A percentile compares a stretch with the other conserved stretches of the same genome.
Conservation (phyloP, 1,140 invertebrate species). For the Bicyclus anynana region DNA sequence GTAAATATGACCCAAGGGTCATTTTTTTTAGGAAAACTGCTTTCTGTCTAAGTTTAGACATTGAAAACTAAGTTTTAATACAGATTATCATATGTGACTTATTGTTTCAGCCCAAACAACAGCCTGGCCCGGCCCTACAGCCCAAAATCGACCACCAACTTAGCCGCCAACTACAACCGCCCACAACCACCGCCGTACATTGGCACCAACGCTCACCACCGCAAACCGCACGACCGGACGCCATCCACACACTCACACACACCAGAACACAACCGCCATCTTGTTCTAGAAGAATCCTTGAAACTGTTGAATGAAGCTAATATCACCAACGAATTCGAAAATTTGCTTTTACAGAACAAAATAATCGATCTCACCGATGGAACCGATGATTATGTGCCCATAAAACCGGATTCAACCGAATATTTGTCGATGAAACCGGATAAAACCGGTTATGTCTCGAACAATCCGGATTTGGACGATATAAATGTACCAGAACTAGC, state of each 20-base stretch:
- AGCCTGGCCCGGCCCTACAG: conserved; percentile 64
- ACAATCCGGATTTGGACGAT: conserved; percentile 49
- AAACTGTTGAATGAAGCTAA: conserved; percentile 73
- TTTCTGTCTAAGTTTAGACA: too few species aligned
- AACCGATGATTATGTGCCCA: conserved; percentile 56
- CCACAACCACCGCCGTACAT: conserved; percentile 72
- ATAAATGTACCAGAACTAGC: conserved; percentile 54
- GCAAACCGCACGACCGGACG: conserved; percentile 44
- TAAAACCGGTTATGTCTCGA: conserved; percentile 36
- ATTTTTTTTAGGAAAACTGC: too few species aligned
- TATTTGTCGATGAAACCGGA: conserved; percentile 39
- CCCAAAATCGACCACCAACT: conserved; percentile 61
- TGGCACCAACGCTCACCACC: conserved; percentile 55
- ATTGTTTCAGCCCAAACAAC: conserved; percentile 65
- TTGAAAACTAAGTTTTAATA: too few species aligned
- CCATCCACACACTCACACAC: conserved; percentile 44
- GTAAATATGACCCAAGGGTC: too few species aligned
- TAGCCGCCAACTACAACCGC: conserved; percentile 65
- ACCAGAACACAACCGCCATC: conserved; percentile 49
- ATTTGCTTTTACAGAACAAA: conserved; percentile 41
- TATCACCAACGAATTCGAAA: conserved; percentile 47
- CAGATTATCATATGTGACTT: too few species aligned
- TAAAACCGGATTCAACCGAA: conserved; percentile 45
- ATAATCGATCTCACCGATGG: conserved; percentile 57
- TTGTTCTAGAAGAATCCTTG: conserved; percentile 66